Conservation (phyloP, 2,113 vertebrate species). For the Hypocryptadius cinnamomeus region DNA sequence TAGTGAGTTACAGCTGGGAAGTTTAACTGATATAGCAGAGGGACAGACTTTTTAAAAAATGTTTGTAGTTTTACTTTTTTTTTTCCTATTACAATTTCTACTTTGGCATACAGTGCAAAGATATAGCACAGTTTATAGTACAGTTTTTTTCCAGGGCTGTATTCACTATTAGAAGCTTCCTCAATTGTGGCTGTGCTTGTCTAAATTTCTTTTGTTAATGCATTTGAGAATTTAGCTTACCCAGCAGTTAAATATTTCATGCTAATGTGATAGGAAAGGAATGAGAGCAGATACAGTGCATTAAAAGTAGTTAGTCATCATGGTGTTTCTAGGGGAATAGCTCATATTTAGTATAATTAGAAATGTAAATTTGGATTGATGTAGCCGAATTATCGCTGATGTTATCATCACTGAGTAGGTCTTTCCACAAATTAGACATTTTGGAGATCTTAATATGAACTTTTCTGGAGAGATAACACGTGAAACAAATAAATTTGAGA, state of each 20-base stretch:
- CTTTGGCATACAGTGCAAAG: neutral
- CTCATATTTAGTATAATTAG: neutral
- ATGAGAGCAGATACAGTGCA: neutral
- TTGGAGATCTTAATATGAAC: neutral
- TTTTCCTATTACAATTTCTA: neutral
- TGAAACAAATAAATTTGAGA: neutral
- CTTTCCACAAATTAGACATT: neutral
- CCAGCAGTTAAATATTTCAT: neutral
- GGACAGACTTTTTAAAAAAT: neutral
- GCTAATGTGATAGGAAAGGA: neutral
- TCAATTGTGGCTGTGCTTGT: neutral
- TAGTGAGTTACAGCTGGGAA: neutral
- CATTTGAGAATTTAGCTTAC: neutral
- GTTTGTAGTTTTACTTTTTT: neutral
- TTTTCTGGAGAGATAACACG: neutral
- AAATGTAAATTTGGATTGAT: neutral
- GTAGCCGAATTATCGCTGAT: neutral
- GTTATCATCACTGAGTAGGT: neutral
- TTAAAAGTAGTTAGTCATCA: neutral
- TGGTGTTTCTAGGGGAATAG: neutral
- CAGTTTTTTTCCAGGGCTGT: neutral
- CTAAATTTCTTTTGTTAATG: neutral
- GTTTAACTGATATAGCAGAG: neutral
- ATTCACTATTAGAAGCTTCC: neutral
- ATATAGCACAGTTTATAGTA: neutral